Conservation (phyloP, 2,113 vertebrate genomes). For the Emydura subglobosa region DNA sequence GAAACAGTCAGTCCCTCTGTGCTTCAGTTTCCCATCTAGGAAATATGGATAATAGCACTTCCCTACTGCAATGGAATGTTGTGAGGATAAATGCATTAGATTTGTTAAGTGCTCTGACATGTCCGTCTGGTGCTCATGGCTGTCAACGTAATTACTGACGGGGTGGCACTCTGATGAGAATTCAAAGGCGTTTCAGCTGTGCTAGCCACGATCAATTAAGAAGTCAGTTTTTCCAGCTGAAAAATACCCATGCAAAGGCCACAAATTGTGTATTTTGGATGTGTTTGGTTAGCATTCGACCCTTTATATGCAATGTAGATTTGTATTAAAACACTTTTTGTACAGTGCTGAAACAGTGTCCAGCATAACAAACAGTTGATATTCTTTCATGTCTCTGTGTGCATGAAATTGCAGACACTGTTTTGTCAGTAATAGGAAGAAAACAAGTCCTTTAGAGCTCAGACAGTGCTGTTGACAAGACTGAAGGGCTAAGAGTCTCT, state of each 20-base stretch:
- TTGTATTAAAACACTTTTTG: neutral
- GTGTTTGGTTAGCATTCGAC: neutral
- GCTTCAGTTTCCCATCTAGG: neutral
- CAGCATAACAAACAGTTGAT: neutral
- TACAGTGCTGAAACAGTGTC: neutral
- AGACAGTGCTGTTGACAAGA: neutral
- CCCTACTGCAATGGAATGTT: neutral
- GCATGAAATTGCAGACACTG: neutral
- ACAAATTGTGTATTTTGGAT: neutral
- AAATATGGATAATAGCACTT: neutral
- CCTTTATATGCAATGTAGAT: neutral
- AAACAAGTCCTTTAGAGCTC: neutral
- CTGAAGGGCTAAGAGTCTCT: neutral
- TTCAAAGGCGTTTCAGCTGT: neutral
- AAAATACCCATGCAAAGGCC: neutral
- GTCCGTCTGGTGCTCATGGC: too few species aligned
- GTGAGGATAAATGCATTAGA: neutral
- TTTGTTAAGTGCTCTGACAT: neutral
- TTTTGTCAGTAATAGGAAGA: neutral
- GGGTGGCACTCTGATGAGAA: neutral
- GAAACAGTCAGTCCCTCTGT: neutral
- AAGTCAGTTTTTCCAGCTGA: neutral
- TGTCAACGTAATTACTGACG: neutral
- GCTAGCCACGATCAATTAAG: neutral
- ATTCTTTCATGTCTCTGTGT: neutral